These are phyloP conservation scores for Saccostrea glomerata DNA, from an alignment of 1,140 invertebrate species.

Conservation along the genomic window DNA sequence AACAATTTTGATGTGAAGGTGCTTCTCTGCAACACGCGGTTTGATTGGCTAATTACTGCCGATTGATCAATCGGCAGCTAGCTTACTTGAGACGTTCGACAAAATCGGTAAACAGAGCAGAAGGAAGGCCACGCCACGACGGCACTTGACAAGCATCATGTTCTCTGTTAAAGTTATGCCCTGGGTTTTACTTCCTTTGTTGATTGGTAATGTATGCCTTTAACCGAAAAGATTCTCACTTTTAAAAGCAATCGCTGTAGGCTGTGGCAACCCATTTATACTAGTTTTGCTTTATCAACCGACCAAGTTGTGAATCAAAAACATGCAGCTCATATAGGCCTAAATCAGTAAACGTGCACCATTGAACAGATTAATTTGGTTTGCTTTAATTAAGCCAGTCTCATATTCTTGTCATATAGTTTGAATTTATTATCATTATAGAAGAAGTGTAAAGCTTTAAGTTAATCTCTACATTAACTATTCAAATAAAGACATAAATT, in stretches of 20 bases:
- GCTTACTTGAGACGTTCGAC: background rate
- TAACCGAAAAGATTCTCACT: background rate
- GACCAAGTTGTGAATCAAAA: too few species aligned
- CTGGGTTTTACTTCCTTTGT: background rate
- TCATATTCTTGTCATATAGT: too few species aligned
- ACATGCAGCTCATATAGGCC: too few species aligned
- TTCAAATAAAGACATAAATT: too few species aligned
- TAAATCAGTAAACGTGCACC: too few species aligned
- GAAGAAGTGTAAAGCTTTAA: too few species aligned
- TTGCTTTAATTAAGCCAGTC: too few species aligned
- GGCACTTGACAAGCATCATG: background rate
- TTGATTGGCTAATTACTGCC: slow-evolving; percentile 55
- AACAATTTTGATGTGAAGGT: slow-evolving; percentile 67
- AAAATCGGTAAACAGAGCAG: background rate
- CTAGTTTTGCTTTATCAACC: too few species aligned
- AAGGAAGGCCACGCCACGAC: slow-evolving; percentile 5
- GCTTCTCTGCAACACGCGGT: slow-evolving; percentile 42
- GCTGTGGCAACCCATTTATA: too few species aligned
- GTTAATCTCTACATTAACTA: too few species aligned
- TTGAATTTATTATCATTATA: too few species aligned
- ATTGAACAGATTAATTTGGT: too few species aligned
- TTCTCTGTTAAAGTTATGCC: background rate
- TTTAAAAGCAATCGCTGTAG: background rate
- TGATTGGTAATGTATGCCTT: background rate
- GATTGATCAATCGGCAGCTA: slow-evolving; percentile 52